These are phyloP conservation scores for Pantherophis vulpinus DNA, from an alignment of 2,797 vertebrate genomes.

Conservation along the genomic window DNA sequence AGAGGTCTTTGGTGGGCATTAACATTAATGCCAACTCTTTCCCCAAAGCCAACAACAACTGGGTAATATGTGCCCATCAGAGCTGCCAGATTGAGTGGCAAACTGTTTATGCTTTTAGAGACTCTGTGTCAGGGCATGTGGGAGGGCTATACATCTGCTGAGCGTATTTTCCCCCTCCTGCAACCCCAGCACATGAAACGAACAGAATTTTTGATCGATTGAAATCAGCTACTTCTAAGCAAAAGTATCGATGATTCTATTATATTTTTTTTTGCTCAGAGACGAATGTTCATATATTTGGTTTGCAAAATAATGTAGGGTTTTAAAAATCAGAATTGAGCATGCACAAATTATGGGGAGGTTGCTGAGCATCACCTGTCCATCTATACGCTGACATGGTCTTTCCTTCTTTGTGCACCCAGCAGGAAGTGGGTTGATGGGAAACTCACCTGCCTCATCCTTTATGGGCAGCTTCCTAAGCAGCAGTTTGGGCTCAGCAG, in stretches of 20 bases:
- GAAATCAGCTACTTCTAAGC: background rate
- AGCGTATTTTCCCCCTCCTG: background rate
- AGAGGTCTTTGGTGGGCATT: background rate
- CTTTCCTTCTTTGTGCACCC: conserved; percentile 49
- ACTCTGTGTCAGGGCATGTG: background rate
- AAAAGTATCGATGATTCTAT: background rate
- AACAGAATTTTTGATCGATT: background rate
- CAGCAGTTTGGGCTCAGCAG: conserved; percentile 89
- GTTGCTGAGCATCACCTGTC: background rate
- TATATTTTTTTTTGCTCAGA: background rate
- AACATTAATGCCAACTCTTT: background rate
- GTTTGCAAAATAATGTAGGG: background rate
- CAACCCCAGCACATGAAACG: background rate
- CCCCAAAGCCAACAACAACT: background rate
- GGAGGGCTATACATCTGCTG: background rate
- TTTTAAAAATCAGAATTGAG: background rate
- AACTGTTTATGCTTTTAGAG: conserved; percentile 6
- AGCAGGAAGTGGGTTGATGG: conserved; percentile 92
- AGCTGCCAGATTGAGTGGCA: background rate
- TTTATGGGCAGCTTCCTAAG: conserved; percentile 98
- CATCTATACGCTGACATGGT: background rate
- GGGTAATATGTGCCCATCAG: conserved; percentile 9
- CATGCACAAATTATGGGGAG: background rate
- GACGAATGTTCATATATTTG: background rate
- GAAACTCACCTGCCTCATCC: conserved; percentile 84